These are phyloP conservation scores for Plutella xylostella DNA, from an alignment of 2,888 invertebrate species.

Conservation along the genomic window DNA sequence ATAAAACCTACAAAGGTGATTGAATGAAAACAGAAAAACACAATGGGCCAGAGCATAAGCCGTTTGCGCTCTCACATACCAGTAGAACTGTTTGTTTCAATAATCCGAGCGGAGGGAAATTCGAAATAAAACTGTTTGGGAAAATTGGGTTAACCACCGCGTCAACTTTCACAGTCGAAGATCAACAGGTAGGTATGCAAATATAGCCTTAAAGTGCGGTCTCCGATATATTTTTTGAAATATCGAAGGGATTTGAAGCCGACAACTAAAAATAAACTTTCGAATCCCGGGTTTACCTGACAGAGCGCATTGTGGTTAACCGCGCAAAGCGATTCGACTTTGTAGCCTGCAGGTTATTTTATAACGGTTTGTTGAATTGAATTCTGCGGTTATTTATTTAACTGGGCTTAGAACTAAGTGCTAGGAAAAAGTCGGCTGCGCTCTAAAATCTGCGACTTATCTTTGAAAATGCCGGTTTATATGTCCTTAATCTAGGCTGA, in stretches of 20 bases:
- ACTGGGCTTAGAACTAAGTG: slow-evolving; percentile 35
- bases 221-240: slow-evolving; percentile 35
- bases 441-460: too few relatives aligned
- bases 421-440: background rate
- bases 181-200: slow-evolving; percentile 43
- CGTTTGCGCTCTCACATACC: slow-evolving; percentile 6
- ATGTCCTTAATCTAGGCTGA: background rate
- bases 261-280: slow-evolving; percentile 50
- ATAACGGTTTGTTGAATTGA: slow-evolving; percentile 67
- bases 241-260: slow-evolving; percentile 39
- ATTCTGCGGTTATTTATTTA: slow-evolving; percentile 69
- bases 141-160: slow-evolving; percentile 1
- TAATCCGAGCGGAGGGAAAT: slow-evolving; percentile 6
- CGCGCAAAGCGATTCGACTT: slow-evolving; percentile 64
- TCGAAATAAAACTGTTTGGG: slow-evolving; percentile 6
- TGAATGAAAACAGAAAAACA: slow-evolving; percentile 41
- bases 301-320: slow-evolving; percentile 60
- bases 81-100: slow-evolving; percentile 15
- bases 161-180: slow-evolving; percentile 9
- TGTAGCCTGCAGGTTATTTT: slow-evolving; percentile 62
- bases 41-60: slow-evolving; percentile 20
- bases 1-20: slow-evolving; percentile 42
- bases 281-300: slow-evolving; percentile 55
- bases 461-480: too few relatives aligned
- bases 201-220: slow-evolving; percentile 31